Evolutionary conservation across 1,140 invertebrate genomes (phyloP).

Genomic region (Himalopsyche phryganea): DNA sequence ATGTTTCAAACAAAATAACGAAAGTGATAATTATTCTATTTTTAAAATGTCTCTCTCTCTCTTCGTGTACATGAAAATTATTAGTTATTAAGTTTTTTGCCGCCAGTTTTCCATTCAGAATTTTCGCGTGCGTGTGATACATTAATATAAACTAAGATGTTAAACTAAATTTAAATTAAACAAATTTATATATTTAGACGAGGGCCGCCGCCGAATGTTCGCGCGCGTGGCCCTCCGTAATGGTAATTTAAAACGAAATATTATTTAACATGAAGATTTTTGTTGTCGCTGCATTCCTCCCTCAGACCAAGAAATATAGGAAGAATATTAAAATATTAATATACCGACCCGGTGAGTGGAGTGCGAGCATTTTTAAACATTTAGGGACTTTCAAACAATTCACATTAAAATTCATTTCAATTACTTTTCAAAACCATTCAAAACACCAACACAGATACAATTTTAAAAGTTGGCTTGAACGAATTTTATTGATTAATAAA

Average conservation of each 20-base stretch:
- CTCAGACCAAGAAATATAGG: constrained; percentile 34
- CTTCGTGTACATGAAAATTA: neutral
- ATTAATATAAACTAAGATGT: constrained; percentile 30
- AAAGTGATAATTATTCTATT: neutral
- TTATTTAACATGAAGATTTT: constrained; percentile 29
- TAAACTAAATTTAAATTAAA: constrained; percentile 15
- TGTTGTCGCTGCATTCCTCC: constrained; percentile 35
- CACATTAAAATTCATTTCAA: neutral
- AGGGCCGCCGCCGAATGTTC: neutral
- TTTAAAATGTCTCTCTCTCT: neutral
- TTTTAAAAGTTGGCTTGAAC: too few relatives aligned
- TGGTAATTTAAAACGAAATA: constrained; percentile 19
- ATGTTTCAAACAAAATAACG: neutral
- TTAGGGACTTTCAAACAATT: neutral
- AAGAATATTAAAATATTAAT: constrained; percentile 33
- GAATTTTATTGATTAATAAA: too few relatives aligned
- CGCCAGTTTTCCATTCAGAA: constrained; percentile 32
- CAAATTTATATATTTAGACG: constrained; percentile 11
- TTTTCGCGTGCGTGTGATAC: constrained; percentile 34
- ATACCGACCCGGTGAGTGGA: constrained; percentile 30
- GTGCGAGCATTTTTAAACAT: constrained; percentile 11
- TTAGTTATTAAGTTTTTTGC: constrained; percentile 27
- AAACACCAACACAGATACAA: too few relatives aligned
- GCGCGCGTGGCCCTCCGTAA: too few relatives aligned
- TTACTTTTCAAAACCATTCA: too few relatives aligned